Evolutionary conservation across 2,113 vertebrate genomes (phyloP).

Genomic region (Sardina pilchardus): DNA sequence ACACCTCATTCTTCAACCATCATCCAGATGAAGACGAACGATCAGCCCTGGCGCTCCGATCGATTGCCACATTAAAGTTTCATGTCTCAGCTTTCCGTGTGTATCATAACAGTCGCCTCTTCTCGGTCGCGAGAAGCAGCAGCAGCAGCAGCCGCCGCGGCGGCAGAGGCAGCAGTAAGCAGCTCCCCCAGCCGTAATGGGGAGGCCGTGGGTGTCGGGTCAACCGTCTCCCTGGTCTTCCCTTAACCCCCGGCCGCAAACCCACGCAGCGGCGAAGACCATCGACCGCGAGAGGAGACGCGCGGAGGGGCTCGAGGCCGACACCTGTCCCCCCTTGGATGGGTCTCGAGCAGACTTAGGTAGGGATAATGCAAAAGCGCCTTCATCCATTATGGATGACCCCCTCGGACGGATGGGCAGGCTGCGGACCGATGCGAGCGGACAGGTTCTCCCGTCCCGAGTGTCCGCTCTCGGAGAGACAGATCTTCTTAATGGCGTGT

Average conservation of each 20-base stretch:
- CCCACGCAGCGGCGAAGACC: background rate
- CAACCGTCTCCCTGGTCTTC: background rate
- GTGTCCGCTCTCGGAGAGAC: constrained; percentile 37
- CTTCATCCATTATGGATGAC: constrained; percentile 32
- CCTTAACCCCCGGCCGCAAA: background rate
- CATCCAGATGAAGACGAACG: constrained; percentile 19
- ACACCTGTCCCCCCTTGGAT: background rate
- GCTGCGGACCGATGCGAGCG: constrained; percentile 38
- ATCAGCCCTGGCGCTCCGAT: background rate
- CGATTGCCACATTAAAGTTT: constrained; percentile 2
- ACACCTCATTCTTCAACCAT: constrained; percentile 11
- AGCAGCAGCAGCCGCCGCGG: background rate
- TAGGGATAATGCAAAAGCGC: background rate
- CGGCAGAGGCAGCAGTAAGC: background rate
- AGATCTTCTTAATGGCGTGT: constrained; percentile 47
- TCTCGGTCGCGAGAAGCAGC: background rate
- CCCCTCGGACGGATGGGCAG: constrained; percentile 18
- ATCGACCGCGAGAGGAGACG: background rate
- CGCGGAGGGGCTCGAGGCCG: background rate
- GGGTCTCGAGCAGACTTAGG: background rate
- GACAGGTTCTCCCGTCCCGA: constrained; percentile 35
- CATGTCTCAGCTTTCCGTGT: constrained; percentile 13
- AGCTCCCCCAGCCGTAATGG: background rate
- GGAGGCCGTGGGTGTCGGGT: background rate
- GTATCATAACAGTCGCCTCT: background rate